phyloP scores from a whole-genome alignment of 2,797 vertebrate genomes.

The Lagodon rhomboides region DNA sequence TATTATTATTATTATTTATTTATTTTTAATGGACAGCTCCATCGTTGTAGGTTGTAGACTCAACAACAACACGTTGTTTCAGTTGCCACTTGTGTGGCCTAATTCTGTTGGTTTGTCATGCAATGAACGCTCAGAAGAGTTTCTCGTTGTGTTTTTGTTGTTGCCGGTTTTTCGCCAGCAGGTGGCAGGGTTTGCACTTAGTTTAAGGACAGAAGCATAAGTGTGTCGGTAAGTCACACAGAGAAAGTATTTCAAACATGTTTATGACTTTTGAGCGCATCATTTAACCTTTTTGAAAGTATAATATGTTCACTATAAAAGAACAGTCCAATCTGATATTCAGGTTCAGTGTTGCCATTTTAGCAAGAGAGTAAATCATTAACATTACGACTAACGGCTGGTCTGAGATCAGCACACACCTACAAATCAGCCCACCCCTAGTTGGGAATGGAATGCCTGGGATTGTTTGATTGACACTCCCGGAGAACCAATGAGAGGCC shows the following conservation, averaged over 20 bases:
- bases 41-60: not conserved
- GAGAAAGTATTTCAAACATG: not conserved
- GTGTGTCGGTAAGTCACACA: not conserved
- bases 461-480: conserved; percentile 65
- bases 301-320: not conserved
- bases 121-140: not conserved
- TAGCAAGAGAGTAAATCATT: not conserved
- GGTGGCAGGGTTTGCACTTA: conserved; percentile 56
- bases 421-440: conserved; percentile 41
- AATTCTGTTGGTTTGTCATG: not conserved
- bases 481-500: conserved; percentile 71
- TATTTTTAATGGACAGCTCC: not conserved
- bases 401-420: conserved; percentile 50
- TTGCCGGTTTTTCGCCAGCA: conserved; percentile 47
- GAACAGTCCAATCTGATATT: not conserved
- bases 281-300: not conserved
- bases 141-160: conserved; percentile 47
- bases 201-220: not conserved
- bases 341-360: not conserved
- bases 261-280: not conserved
- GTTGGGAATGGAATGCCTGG: conserved; percentile 66
- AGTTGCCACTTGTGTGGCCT: not conserved
- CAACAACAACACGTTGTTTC: not conserved
- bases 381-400: not conserved
- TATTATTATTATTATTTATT: not conserved